Base-by-base conservation (phyloP, 2,113 vertebrate genomes). In the Etheostoma cragini region DNA sequence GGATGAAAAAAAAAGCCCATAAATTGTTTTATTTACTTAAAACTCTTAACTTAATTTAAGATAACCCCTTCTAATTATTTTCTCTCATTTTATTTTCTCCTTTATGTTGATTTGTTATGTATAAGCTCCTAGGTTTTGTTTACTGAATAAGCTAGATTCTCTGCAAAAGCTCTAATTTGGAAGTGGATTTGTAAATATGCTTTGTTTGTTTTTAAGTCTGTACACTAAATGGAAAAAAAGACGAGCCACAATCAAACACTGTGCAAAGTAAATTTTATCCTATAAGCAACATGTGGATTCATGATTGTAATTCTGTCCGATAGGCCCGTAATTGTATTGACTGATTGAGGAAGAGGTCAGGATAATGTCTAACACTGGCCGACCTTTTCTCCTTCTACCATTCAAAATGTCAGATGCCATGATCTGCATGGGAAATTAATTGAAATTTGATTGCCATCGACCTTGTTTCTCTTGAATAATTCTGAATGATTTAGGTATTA, bases 401-500 rank as follows among this genome's bases (percentile, higher is more conserved):
- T 80, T 74, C 33, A 61, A 73, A 68, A 88, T 80, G 87, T 78
- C 87, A 88, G 21, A 71, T 22, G 70, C 74, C 35, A 1, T 35
- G 66, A 72, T 81, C 62, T 72, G 75, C 65, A 46, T 74, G 58
- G 80, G 35, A 73, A 80, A 82, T 54, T 62, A 58, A 91, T 77
- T 45, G 78, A 84, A 84, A 42, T 82, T 88, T 94, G 88, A 94
- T 92, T 89, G 89, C 72, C 91, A 88, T 68, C 79, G 83, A 89
- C 89, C 89, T 86, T 84, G 90, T 87, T 90, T 84, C 85, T 64
- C 73, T 72, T 88, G 86, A 91, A 92, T 93, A 92, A 92, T 90
- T 89, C 88, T 91, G 79, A 93, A 88, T 91, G 77, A 90, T 90
- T 94, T 81, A 80, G 80, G 81, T 84, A 83, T 91, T 87, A 87